A percentile compares a stretch with the other conserved stretches of the same genome.
phyloP scores from a whole-genome alignment of 2,113 vertebrate genomes.

The Coturnix japonica region DNA sequence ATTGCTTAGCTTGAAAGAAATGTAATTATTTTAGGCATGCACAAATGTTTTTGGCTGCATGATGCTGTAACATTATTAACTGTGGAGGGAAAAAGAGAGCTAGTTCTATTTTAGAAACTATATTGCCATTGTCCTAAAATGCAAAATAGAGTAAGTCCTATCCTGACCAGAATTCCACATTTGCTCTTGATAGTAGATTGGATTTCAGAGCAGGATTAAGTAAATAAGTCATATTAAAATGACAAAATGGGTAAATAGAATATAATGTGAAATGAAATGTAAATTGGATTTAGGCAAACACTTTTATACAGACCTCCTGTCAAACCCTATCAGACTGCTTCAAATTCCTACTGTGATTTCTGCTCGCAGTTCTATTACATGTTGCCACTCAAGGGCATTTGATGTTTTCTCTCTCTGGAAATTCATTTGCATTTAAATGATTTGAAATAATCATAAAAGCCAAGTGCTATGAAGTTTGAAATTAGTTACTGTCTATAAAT shows the following conservation, averaged over 20 bases:
- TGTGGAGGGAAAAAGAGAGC: neutral
- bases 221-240: conserved; percentile 84
- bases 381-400: conserved; percentile 88
- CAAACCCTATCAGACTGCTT: conserved; percentile 77
- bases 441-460: conserved; percentile 91
- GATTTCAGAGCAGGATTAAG: conserved; percentile 78
- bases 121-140: conserved; percentile 52
- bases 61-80: conserved; percentile 29
- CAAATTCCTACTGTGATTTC: conserved; percentile 79
- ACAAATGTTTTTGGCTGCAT: conserved; percentile 18
- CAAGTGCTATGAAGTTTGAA: conserved; percentile 92
- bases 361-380: conserved; percentile 77
- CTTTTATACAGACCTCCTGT: conserved; percentile 78
- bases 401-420: conserved; percentile 87
- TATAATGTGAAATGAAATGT: conserved; percentile 81
- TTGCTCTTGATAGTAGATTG: conserved; percentile 59
- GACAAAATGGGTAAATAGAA: conserved; percentile 83
- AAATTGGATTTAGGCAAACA: conserved; percentile 84
- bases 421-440: conserved; percentile 93
- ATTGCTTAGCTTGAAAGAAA: conserved; percentile 58
- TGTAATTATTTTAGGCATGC: conserved; percentile 58
- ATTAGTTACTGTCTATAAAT: conserved; percentile 92
- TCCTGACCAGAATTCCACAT: conserved; percentile 60
- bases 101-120: conserved; percentile 10
- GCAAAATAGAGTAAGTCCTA: conserved; percentile 35